These are phyloP conservation scores for Andricus curvator DNA, from an alignment of 2,888 invertebrate species.

Conservation along the genomic window DNA sequence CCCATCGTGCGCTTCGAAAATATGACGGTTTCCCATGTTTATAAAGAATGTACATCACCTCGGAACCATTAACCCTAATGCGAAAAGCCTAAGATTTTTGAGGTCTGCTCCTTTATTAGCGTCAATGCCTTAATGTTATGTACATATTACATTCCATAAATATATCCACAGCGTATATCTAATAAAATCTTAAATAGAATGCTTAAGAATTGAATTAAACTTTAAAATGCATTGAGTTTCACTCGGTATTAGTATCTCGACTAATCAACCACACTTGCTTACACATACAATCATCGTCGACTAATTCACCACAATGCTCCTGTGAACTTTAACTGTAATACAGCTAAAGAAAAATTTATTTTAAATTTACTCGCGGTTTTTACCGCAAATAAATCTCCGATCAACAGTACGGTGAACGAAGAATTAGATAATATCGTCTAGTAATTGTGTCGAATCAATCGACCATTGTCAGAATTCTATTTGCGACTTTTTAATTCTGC, in stretches of 20 bases:
- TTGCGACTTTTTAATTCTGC: not conserved
- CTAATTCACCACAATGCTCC: slow-evolving; percentile 10
- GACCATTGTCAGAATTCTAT: slow-evolving; percentile 3
- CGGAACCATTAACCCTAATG: not conserved
- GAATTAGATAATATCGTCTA: not conserved
- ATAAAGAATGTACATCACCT: not conserved
- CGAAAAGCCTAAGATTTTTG: slow-evolving; percentile 10
- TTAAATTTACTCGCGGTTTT: not conserved
- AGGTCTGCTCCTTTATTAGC: slow-evolving; percentile 65
- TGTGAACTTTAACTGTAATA: not conserved
- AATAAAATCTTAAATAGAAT: slow-evolving; percentile 59
- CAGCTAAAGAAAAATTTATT: not conserved
- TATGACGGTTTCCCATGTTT: not conserved
- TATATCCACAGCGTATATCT: slow-evolving; percentile 62
- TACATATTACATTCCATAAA: slow-evolving; percentile 69
- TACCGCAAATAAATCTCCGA: not conserved
- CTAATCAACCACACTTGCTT: not conserved
- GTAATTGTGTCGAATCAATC: not conserved
- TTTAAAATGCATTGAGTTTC: slow-evolving; percentile 31
- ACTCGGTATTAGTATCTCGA: slow-evolving; percentile 3
- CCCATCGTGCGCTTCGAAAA: not conserved
- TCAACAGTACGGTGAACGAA: not conserved
- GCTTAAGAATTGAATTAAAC: slow-evolving; percentile 19
- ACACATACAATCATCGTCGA: slow-evolving; percentile 10
- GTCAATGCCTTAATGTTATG: slow-evolving; percentile 65